phyloP scores from a whole-genome alignment of 2,888 invertebrate genomes.

The Acronicta aceris region DNA sequence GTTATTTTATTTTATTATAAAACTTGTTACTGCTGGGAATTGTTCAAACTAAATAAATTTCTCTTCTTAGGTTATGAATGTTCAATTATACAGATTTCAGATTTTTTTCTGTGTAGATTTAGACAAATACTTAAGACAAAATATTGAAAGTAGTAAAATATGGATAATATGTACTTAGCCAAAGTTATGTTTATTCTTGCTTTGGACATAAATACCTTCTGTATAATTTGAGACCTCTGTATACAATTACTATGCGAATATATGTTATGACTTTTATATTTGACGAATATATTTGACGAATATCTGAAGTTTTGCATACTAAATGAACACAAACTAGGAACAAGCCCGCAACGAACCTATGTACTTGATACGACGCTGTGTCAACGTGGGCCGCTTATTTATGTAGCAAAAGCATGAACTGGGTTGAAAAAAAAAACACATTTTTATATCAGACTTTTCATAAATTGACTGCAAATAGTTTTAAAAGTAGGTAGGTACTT shows the following conservation, averaged over 20 bases:
- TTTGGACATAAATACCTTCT: no score
- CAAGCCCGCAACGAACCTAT: constrained; percentile 27
- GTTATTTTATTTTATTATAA: constrained; percentile 34
- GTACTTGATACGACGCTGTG: constrained; percentile 25
- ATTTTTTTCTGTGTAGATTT: no score
- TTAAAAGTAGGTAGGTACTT: constrained; percentile 1
- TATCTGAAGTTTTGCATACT: constrained; percentile 6
- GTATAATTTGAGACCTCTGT: no score
- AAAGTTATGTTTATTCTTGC: no score
- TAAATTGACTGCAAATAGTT: constrained; percentile 8
- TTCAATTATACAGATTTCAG: no score
- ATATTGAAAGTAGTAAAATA: no score
- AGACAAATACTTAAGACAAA: no score
- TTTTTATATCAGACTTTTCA: constrained; percentile 18
- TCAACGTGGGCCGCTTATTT: constrained; percentile 40
- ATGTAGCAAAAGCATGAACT: constrained; percentile 44
- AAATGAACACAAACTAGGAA: constrained; percentile 26
- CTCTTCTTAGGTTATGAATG: not conserved
- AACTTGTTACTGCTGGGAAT: constrained; percentile 18
- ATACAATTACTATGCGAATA: not conserved
- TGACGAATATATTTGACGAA: not conserved
- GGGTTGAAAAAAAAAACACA: constrained; percentile 46
- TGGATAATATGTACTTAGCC: no score
- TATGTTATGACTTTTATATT: not conserved
- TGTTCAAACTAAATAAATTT: constrained; percentile 3